These are phyloP conservation scores for Semibalanus balanoides DNA, from an alignment of 1,140 invertebrate species.

Conservation along the genomic window DNA sequence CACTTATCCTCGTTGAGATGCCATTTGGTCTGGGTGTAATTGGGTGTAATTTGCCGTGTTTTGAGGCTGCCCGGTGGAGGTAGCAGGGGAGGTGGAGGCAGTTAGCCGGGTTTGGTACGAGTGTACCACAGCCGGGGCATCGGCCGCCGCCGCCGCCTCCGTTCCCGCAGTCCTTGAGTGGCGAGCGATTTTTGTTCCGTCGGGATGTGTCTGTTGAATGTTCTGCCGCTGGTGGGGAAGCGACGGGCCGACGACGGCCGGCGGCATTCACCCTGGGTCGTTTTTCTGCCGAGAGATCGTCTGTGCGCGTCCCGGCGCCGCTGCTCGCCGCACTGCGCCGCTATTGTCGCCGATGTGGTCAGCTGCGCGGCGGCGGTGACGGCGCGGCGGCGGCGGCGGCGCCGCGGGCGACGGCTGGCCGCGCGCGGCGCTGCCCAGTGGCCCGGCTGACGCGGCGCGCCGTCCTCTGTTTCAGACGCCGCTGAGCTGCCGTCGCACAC, in stretches of 20 bases:
- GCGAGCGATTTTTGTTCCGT: background rate
- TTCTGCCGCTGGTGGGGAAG: background rate
- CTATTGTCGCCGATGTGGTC: background rate
- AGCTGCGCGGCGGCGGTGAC: background rate
- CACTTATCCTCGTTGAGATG: too few relatives aligned
- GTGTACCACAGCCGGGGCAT: too few relatives aligned
- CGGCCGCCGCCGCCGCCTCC: too few relatives aligned
- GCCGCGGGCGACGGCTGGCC: too few relatives aligned
- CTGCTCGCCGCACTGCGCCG: background rate
- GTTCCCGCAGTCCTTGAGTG: background rate
- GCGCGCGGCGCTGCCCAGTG: too few relatives aligned
- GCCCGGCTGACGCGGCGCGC: slow-evolving; percentile 26
- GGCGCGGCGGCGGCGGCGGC: too few relatives aligned
- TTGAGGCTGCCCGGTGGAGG: too few relatives aligned
- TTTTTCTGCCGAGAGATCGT: background rate
- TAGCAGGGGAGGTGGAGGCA: too few relatives aligned
- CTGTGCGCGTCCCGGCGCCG: background rate
- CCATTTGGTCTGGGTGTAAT: too few relatives aligned
- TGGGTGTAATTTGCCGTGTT: too few relatives aligned
- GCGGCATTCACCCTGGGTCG: background rate
- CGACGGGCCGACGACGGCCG: too few relatives aligned
- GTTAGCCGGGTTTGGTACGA: too few relatives aligned
- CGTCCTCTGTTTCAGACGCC: background rate
- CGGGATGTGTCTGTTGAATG: background rate
- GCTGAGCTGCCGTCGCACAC: slow-evolving; percentile 35